phyloP scores from a whole-genome alignment of 1,140 invertebrate genomes.

The Anadara kagoshimensis region DNA sequence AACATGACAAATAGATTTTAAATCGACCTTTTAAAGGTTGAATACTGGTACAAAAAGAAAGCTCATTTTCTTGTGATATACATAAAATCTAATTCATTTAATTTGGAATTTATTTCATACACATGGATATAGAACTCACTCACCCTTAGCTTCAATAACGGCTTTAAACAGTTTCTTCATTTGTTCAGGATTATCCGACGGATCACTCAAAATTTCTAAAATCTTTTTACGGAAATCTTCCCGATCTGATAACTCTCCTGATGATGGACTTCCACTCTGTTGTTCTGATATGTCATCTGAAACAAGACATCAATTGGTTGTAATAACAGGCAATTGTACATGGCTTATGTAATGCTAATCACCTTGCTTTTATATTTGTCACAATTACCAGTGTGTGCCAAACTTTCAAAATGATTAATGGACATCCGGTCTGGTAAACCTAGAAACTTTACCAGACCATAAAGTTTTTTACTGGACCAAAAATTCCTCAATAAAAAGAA shows the following conservation, averaged over 20 bases:
- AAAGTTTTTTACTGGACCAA: too few relatives aligned
- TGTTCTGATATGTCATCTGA: not conserved
- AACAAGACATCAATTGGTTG: not conserved
- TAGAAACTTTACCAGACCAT: too few relatives aligned
- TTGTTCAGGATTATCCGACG: conserved; percentile 68
- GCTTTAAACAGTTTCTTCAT: conserved; percentile 64
- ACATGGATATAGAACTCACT: not conserved
- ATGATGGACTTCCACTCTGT: conserved; percentile 58
- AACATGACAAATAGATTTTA: not conserved
- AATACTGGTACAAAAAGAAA: too few relatives aligned
- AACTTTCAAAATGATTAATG: too few relatives aligned
- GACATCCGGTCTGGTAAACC: too few relatives aligned
- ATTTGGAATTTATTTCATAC: not conserved
- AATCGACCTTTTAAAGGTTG: too few relatives aligned
- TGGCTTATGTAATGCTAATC: too few relatives aligned
- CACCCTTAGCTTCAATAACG: conserved; percentile 64
- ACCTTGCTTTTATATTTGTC: too few relatives aligned
- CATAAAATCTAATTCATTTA: not conserved
- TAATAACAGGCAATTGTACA: too few relatives aligned
- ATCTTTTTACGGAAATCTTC: conserved; percentile 65
- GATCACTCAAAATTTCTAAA: conserved; percentile 68
- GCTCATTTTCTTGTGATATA: not conserved
- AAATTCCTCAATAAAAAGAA: too few relatives aligned
- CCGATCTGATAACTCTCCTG: conserved; percentile 65
- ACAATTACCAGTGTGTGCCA: too few relatives aligned